A percentile compares a stretch with the other conserved stretches of the same genome.
These are phyloP conservation scores for Myiothlypis coronata DNA, from an alignment of 2,797 vertebrate species.

Conservation along the genomic window DNA sequence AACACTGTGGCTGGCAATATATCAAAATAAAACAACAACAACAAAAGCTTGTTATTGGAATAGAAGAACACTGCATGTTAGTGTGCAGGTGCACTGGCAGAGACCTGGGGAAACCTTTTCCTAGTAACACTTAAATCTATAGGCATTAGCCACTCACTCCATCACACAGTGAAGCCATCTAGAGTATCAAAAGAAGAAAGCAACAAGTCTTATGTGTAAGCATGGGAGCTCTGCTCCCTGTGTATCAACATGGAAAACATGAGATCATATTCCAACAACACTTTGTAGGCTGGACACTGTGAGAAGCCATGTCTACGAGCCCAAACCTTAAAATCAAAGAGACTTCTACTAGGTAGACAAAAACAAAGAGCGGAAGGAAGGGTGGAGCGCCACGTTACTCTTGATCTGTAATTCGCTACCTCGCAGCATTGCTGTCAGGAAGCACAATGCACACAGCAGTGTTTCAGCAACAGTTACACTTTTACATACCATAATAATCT, in stretches of 20 bases:
- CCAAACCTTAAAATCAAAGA: constrained; percentile 38
- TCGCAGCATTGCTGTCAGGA: constrained; percentile 7
- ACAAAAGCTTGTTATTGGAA: background rate
- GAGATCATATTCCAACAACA: background rate
- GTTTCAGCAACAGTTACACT: background rate
- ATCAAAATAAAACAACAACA: background rate
- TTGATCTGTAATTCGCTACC: background rate
- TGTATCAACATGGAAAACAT: background rate
- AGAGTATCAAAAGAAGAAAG: background rate
- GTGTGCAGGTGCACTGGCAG: background rate
- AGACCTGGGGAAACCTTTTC: background rate
- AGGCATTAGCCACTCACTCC: background rate
- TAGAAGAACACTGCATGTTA: background rate
- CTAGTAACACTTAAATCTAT: background rate
- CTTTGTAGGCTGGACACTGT: background rate
- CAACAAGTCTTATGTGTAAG: background rate
- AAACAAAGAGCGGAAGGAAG: constrained; percentile 72
- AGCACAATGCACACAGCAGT: background rate
- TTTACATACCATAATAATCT: background rate
- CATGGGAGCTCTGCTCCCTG: background rate
- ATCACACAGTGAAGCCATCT: background rate
- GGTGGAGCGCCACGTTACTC: background rate
- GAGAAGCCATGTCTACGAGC: background rate
- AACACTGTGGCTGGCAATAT: background rate
- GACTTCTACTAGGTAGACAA: constrained; percentile 8